Percentiles rank a stretch among this genome's conserved stretches.
phyloP scores from a whole-genome alignment of 2,113 vertebrate genomes.

The Miniopterus natalensis region DNA sequence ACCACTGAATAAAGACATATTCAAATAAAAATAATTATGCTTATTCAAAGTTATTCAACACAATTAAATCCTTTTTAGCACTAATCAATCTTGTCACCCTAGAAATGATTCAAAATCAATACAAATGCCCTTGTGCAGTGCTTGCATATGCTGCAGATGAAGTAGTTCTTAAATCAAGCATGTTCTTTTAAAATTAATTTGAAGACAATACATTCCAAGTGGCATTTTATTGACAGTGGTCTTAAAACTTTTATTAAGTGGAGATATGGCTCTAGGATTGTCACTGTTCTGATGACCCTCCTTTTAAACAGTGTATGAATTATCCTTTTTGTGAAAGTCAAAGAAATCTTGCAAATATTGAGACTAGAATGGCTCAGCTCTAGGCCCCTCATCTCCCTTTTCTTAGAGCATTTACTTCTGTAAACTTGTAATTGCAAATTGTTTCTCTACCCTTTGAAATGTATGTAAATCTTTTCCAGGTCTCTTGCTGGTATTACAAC shows the following conservation, averaged over 20 bases:
- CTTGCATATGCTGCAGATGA: slow-evolving; percentile 58
- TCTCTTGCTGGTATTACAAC: not conserved
- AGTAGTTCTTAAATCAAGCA: slow-evolving; percentile 56
- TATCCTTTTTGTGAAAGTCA: slow-evolving; percentile 59
- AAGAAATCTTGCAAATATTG: slow-evolving; percentile 55
- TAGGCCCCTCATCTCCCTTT: not conserved
- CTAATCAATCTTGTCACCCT: slow-evolving; percentile 55
- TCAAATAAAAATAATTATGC: slow-evolving; percentile 66
- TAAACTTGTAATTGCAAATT: slow-evolving; percentile 2
- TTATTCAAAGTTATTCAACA: slow-evolving; percentile 72
- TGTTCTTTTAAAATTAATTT: slow-evolving; percentile 68
- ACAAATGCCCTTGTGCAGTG: slow-evolving; percentile 16
- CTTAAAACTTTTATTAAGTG: slow-evolving; percentile 59
- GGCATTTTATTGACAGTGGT: slow-evolving; percentile 48
- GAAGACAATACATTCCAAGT: slow-evolving; percentile 42
- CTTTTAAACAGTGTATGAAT: slow-evolving; percentile 67
- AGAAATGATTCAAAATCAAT: slow-evolving; percentile 59
- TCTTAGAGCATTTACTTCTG: not conserved
- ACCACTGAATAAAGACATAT: slow-evolving; percentile 57
- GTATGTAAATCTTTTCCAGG: not conserved
- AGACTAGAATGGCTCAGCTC: not conserved
- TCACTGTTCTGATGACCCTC: slow-evolving; percentile 6
- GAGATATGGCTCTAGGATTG: not conserved
- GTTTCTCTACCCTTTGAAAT: not conserved
- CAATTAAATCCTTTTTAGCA: slow-evolving; percentile 72